These are phyloP conservation scores for Petromus typicus DNA, from an alignment of 2,113 vertebrate genomes.

Conservation along the genomic window DNA sequence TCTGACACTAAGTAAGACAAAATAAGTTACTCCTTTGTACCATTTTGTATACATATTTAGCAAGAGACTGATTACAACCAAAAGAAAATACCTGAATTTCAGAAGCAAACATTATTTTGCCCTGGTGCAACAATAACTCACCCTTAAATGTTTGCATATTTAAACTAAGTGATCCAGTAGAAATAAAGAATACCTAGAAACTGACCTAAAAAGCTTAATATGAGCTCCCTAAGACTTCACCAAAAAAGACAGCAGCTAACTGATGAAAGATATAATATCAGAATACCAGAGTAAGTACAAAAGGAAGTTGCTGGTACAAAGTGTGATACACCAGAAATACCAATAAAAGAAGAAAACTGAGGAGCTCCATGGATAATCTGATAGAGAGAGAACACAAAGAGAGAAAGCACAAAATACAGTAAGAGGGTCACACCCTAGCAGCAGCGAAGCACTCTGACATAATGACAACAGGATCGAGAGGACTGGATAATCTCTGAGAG, in stretches of 20 bases:
- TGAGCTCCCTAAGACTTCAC: not conserved
- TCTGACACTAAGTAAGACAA: constrained; percentile 93
- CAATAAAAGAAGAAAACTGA: not conserved
- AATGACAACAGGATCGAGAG: not conserved
- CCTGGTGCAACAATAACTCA: not conserved
- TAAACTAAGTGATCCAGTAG: not conserved
- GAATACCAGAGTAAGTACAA: not conserved
- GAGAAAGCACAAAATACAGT: not conserved
- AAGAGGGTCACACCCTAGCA: not conserved
- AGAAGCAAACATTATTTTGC: constrained; percentile 42
- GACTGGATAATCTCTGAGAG: not conserved
- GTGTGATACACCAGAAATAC: not conserved
- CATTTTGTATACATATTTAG: constrained; percentile 19
- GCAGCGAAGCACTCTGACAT: not conserved
- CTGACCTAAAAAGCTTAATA: not conserved
- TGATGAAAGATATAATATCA: not conserved
- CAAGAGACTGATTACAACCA: constrained; percentile 31
- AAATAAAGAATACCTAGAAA: constrained; percentile 38
- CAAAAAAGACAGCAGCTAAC: not conserved
- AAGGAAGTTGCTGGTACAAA: constrained; percentile 30
- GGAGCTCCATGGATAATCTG: not conserved
- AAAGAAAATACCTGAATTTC: constrained; percentile 41
- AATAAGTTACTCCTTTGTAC: constrained; percentile 27
- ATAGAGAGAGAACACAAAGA: not conserved
- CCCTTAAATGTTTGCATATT: not conserved